These are phyloP conservation scores for Fragum whitleyi DNA, from an alignment of 2,888 invertebrate genomes.

Conservation along the genomic window DNA sequence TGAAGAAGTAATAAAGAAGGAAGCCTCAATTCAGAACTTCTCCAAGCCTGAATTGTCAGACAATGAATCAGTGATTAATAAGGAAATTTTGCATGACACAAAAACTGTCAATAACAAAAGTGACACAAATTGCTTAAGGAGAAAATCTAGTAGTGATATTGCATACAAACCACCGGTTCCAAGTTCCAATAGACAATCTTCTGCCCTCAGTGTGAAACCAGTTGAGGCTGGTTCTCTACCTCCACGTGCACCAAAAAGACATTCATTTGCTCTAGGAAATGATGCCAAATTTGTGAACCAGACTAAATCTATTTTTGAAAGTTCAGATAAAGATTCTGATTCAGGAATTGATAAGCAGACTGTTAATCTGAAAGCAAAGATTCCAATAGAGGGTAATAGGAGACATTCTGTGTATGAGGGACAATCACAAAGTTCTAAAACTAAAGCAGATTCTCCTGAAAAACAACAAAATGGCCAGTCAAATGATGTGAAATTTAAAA, in stretches of 20 bases:
- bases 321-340: not conserved
- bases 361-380: not conserved
- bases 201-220: not conserved
- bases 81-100: not conserved
- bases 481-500: constrained; percentile 27
- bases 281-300: constrained; percentile 7
- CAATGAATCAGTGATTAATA: not conserved
- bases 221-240: constrained; percentile 29
- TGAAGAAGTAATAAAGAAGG: not conserved
- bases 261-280: constrained; percentile 21
- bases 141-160: not conserved
- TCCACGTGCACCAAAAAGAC: constrained; percentile 20
- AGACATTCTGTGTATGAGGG: not conserved
- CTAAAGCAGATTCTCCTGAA: not conserved
- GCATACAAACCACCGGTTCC: constrained; percentile 12
- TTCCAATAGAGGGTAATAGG: not conserved
- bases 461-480: constrained; percentile 2
- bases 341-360: not conserved
- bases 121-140: not conserved
- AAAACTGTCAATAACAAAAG: not conserved
- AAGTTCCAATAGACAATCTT: not conserved
- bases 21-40: not conserved
- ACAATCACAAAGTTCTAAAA: not conserved
- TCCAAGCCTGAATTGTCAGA: not conserved
- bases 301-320: not conserved